phyloP scores from a whole-genome alignment of 2,888 invertebrate species.

The Tromatobia lineatoria region DNA sequence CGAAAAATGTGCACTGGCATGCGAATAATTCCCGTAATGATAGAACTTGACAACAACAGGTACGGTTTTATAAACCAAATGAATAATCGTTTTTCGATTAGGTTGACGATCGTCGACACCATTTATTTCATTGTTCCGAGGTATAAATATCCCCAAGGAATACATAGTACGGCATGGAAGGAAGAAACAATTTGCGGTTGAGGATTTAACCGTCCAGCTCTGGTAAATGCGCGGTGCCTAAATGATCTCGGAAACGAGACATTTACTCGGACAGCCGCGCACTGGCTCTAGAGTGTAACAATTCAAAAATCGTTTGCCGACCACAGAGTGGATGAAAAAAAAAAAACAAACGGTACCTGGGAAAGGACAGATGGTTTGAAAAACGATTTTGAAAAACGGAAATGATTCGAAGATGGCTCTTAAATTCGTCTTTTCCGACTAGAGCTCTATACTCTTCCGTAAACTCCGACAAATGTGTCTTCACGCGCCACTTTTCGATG shows the following conservation, averaged over 20 bases:
- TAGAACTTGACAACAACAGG: background rate
- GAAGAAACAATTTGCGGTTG: constrained; percentile 64
- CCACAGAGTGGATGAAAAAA: constrained; percentile 50
- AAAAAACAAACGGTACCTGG: constrained; percentile 18
- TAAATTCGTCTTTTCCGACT: constrained; percentile 38
- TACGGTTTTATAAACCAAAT: background rate
- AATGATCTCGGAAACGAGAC: constrained; percentile 63
- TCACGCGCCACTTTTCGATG: constrained; percentile 56
- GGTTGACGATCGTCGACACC: constrained; percentile 6
- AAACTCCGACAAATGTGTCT: constrained; percentile 42
- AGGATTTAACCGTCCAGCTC: constrained; percentile 54
- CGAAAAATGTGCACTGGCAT: background rate
- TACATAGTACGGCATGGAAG: constrained; percentile 12
- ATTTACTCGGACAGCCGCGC: constrained; percentile 51
- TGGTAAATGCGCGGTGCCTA: constrained; percentile 62
- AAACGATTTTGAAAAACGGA: constrained; percentile 60
- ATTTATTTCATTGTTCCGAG: constrained; percentile 30
- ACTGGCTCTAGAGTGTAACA: constrained; percentile 39
- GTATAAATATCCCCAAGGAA: background rate
- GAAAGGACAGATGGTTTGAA: constrained; percentile 64
- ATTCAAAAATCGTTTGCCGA: constrained; percentile 48
- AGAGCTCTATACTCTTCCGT: constrained; percentile 3
- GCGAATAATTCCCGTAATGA: constrained; percentile 2
- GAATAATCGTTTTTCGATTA: background rate
- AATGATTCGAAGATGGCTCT: constrained; percentile 28